These are phyloP conservation scores for Coryphaenoides rupestris DNA, from an alignment of 2,113 vertebrate genomes.

Conservation along the genomic window DNA sequence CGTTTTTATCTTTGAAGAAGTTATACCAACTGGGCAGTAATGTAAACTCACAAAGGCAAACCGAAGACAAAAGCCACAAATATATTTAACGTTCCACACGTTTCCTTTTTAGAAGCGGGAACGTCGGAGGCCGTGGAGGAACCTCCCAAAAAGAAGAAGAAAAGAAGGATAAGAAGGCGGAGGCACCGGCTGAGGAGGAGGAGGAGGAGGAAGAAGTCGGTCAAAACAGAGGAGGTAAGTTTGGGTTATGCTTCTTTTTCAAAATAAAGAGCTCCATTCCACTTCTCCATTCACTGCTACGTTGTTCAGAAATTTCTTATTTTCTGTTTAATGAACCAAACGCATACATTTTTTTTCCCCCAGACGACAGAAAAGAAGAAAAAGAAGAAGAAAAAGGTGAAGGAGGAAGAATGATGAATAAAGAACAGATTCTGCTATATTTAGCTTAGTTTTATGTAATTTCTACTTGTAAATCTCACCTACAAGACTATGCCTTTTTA, in stretches of 20 bases:
- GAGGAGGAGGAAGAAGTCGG: constrained; percentile 36
- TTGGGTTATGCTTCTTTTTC: too few species aligned
- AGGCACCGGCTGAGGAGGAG: constrained; percentile 38
- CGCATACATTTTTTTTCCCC: too few species aligned
- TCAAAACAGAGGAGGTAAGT: constrained; percentile 54
- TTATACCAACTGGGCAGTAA: too few species aligned
- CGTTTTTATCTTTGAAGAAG: too few species aligned
- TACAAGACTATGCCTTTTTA: neutral
- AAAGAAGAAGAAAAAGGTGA: constrained; percentile 72
- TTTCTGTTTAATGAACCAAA: too few species aligned
- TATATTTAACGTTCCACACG: too few species aligned
- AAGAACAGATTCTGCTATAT: constrained; percentile 15
- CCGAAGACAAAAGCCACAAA: too few species aligned
- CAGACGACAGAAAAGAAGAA: constrained; percentile 86
- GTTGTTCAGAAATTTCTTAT: too few species aligned
- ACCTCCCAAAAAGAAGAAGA: constrained; percentile 86
- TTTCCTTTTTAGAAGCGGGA: constrained; percentile 40
- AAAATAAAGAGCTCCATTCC: too few species aligned
- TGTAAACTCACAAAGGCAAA: too few species aligned
- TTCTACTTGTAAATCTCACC: neutral
- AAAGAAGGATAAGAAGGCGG: constrained; percentile 80
- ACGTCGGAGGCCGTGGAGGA: constrained; percentile 45
- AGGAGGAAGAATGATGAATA: constrained; percentile 61
- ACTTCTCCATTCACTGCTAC: too few species aligned
- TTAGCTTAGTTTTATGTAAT: neutral